Percentiles rank a stretch among this genome's conserved stretches.
These are phyloP conservation scores for Euleptes europaea DNA, from an alignment of 2,113 vertebrate genomes.

Conservation along the genomic window DNA sequence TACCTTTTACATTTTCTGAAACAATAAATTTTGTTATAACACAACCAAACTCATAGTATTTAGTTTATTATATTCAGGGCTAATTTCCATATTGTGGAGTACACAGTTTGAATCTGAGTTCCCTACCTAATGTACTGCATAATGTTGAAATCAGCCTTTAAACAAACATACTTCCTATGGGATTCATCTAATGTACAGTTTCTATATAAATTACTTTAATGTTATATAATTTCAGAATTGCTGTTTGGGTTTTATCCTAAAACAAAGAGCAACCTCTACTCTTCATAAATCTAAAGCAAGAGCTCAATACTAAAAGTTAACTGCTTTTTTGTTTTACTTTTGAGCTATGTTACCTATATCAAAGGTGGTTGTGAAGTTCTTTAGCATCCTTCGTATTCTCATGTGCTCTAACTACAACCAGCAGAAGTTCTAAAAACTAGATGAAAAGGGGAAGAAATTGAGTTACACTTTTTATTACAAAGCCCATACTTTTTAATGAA, in stretches of 20 bases:
- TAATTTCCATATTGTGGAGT: too few relatives aligned
- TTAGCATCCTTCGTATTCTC: not conserved
- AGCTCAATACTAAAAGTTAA: conserved; percentile 15
- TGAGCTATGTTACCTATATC: conserved; percentile 1
- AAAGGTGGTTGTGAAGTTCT: conserved; percentile 23
- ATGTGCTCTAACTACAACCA: conserved; percentile 20
- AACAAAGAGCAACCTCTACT: not conserved
- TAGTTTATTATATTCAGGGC: not conserved
- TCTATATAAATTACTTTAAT: not conserved
- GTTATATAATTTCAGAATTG: not conserved
- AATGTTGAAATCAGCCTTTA: too few relatives aligned
- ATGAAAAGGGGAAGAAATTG: conserved; percentile 22
- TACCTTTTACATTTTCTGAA: not conserved
- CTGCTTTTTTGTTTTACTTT: not conserved
- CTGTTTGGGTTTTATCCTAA: not conserved
- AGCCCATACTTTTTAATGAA: not conserved
- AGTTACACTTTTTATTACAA: conserved; percentile 27
- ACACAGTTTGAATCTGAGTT: too few relatives aligned
- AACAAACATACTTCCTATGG: too few relatives aligned
- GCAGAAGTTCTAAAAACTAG: conserved; percentile 29
- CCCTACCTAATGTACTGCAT: too few relatives aligned
- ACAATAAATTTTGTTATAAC: not conserved
- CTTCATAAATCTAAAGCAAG: not conserved
- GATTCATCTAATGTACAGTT: not conserved
- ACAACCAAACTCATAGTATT: not conserved